Conservation (phyloP, 1,140 invertebrate species). For the Drosophila auraria region DNA sequence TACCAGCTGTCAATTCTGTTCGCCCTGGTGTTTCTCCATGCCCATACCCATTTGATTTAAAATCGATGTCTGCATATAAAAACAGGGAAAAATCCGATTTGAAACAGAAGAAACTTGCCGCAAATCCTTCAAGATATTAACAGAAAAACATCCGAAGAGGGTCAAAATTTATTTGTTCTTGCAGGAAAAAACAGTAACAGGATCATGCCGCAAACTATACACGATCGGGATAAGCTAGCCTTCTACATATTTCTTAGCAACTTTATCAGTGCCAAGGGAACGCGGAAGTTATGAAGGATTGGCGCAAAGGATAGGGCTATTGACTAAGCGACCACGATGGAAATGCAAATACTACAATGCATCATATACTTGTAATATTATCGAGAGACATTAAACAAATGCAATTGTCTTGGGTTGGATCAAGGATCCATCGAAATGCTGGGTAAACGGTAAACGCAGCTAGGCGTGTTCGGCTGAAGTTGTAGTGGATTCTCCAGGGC, state of each 20-base stretch:
- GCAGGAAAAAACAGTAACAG: conserved; percentile 37
- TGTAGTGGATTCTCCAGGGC: conserved; percentile 25
- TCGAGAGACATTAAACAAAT: conserved; percentile 60
- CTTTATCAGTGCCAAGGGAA: conserved; percentile 12
- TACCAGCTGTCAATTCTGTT: too few species aligned
- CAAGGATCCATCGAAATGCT: conserved; percentile 46
- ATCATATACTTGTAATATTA: conserved; percentile 38
- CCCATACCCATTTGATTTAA: too few species aligned
- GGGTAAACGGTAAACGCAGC: conserved; percentile 31
- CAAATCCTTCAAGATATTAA: too few species aligned
- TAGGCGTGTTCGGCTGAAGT: conserved; percentile 15
- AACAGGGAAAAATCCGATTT: too few species aligned
- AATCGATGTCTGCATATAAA: too few species aligned
- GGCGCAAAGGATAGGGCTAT: conserved; percentile 1
- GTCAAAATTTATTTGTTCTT: conserved; percentile 46
- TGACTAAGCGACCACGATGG: conserved; percentile 24
- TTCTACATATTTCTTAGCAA: conserved; percentile 21
- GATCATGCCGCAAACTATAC: conserved; percentile 19
- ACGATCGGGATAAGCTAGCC: conserved; percentile 23
- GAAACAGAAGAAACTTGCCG: too few species aligned
- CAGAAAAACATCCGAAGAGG: background rate
- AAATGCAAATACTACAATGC: conserved; percentile 20
- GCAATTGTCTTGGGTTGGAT: conserved; percentile 54
- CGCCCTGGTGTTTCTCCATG: too few species aligned
- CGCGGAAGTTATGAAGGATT: conserved; percentile 14